Conservation (phyloP, 2,888 invertebrate genomes). For the Tachystola acroxantha region DNA sequence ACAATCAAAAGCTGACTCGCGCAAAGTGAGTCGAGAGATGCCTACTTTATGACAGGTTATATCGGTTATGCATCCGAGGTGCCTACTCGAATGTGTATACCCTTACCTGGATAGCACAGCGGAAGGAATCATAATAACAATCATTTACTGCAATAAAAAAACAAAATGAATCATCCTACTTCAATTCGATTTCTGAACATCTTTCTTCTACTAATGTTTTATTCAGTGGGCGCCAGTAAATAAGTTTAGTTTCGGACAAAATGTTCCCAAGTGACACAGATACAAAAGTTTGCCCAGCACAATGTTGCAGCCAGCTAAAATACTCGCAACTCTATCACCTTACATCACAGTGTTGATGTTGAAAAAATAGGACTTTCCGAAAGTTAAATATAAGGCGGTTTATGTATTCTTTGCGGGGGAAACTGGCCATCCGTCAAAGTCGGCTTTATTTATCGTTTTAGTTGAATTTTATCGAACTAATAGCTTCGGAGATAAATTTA, state of each 20-base stretch:
- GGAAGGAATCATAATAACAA: too few species aligned
- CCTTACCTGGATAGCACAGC: too few species aligned
- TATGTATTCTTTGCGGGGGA: constrained; percentile 63
- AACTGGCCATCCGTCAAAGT: constrained; percentile 72
- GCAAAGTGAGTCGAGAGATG: too few species aligned
- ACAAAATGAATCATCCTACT: constrained; percentile 46
- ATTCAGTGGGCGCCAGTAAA: constrained; percentile 63
- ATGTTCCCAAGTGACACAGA: constrained; percentile 71
- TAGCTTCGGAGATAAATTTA: constrained; percentile 73
- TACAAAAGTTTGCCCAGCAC: constrained; percentile 51
- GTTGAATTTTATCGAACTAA: constrained; percentile 78
- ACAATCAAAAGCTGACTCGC: too few species aligned
- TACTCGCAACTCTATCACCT: not conserved
- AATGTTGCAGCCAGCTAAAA: constrained; percentile 3
- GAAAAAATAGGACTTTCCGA: constrained; percentile 2
- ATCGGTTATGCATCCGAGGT: too few species aligned
- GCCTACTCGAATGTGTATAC: too few species aligned
- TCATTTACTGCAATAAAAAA: constrained; percentile 16
- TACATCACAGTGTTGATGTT: not conserved
- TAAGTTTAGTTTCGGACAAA: constrained; percentile 74
- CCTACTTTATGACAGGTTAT: too few species aligned
- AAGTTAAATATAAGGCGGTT: constrained; percentile 25
- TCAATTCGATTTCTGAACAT: constrained; percentile 51
- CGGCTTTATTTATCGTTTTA: constrained; percentile 75
- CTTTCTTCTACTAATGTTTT: constrained; percentile 60